These are phyloP conservation scores for Acleris sparsana DNA, from an alignment of 2,888 invertebrate genomes.

Conservation along the genomic window DNA sequence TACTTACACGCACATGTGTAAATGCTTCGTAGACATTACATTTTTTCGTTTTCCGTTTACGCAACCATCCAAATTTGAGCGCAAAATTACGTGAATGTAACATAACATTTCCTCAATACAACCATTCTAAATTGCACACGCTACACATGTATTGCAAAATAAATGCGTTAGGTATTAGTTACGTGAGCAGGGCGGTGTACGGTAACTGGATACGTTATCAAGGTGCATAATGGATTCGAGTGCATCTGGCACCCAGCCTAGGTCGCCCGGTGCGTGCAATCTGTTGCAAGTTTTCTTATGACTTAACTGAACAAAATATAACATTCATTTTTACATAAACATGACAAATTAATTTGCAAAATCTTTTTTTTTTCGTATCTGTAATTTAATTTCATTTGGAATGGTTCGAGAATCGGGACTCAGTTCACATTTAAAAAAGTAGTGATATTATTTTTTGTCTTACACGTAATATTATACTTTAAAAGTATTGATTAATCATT, in stretches of 20 bases:
- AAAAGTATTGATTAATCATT: too few species aligned
- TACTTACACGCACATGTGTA: too few species aligned
- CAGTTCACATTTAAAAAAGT: too few species aligned
- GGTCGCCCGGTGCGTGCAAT: constrained; percentile 42
- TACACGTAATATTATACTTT: too few species aligned
- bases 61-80: constrained; percentile 11
- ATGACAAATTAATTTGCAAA: too few species aligned
- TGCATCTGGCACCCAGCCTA: constrained; percentile 50
- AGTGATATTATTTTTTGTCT: too few species aligned
- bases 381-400: too few species aligned
- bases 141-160: constrained; percentile 29
- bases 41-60: constrained; percentile 12
- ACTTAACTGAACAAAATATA: background rate
- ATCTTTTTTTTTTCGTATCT: too few species aligned
- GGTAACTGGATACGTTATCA: constrained; percentile 25
- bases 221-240: constrained; percentile 30
- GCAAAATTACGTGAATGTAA: constrained; percentile 16
- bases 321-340: background rate
- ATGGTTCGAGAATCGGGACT: too few species aligned
- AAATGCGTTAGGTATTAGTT: constrained; percentile 28
- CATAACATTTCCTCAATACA: constrained; percentile 18
- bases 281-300: background rate
- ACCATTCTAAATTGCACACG: constrained; percentile 23
- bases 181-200: constrained; percentile 23
- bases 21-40: too few species aligned